Base-by-base conservation (phyloP, 1,140 invertebrate species). In the Leptinotarsa defecta region DNA sequence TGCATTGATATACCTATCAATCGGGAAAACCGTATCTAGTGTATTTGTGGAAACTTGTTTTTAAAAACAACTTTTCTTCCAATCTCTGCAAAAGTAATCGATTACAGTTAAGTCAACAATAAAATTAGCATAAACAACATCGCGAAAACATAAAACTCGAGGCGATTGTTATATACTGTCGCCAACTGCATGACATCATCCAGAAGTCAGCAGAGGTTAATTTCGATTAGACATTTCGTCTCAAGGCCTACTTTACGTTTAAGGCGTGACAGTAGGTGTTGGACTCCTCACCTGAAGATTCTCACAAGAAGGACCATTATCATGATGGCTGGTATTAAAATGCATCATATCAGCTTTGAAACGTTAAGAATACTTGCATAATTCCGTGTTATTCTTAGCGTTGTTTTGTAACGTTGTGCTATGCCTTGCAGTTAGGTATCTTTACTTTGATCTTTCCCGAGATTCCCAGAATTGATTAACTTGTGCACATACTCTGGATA, bases 201-300 rank as follows among this genome's bases (percentile, higher is more conserved):
- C 34, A 57, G n/a, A 27, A 69, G 68, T 69, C 68, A 69, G 20
- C 34, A 13, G 68, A 69, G 68, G 68, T 49, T 69, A 69, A 69
- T 43, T 69, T 20, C 34, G 68, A 48, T 48, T 52, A 27, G 68
- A 69, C 68, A 13, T 20, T 69, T 49, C 27, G 43, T 69, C 68
- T 69, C 68, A 69, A 69, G 68, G 68, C 68, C 68, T 69, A 69
- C 34, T 69, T 69, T 20, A 69, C 68, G 43, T 48, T 69, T 69
- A 34, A 34, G 68, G 68, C 48, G 69, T 62, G 69, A n/a, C n/a
- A 61, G 20, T 52, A 52, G 15, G 13, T 57, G 52, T 48, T 19
- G 67, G 20, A 71, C n/a, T 24, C 69, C n/a, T 48, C 69, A 71
- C 43, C 13, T 71, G 48, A 17, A 52, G n/a, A 62, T 48, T 71